These are phyloP conservation scores for Aotus griseimembra DNA, from an alignment of 2,797 vertebrate species.

Conservation along the genomic window DNA sequence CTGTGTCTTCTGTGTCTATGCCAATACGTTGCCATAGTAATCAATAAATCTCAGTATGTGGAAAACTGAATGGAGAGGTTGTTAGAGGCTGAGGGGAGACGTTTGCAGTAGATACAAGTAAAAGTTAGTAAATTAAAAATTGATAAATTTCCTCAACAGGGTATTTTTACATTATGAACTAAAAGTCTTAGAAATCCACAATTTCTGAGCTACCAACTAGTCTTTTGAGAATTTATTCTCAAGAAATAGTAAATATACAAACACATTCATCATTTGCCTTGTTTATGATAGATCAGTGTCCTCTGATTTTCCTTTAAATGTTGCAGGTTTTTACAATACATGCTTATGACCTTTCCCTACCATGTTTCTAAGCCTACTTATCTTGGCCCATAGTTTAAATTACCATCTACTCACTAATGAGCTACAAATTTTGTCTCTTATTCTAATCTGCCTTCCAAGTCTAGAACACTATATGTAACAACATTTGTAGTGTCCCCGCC, in stretches of 20 bases:
- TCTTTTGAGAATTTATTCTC: background rate
- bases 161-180: background rate
- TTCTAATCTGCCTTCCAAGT: background rate
- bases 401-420: background rate
- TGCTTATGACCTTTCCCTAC: background rate
- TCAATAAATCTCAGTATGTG: background rate
- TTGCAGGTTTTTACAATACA: background rate
- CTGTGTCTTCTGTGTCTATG: background rate
- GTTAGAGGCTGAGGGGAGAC: background rate
- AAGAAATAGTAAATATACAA: background rate
- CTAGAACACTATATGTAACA: background rate
- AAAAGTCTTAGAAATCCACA: background rate
- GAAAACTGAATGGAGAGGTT: background rate
- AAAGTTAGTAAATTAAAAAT: background rate
- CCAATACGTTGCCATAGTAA: background rate
- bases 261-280: background rate
- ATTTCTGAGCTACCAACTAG: background rate
- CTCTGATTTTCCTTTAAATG: background rate
- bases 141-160: background rate
- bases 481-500: background rate
- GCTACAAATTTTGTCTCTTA: background rate
- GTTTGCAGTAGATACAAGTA: slow-evolving; percentile 8
- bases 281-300: background rate
- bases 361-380: background rate
- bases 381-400: background rate